These are phyloP conservation scores for Meriones psammophilus DNA, from an alignment of 2,797 vertebrate genomes.

Conservation along the genomic window DNA sequence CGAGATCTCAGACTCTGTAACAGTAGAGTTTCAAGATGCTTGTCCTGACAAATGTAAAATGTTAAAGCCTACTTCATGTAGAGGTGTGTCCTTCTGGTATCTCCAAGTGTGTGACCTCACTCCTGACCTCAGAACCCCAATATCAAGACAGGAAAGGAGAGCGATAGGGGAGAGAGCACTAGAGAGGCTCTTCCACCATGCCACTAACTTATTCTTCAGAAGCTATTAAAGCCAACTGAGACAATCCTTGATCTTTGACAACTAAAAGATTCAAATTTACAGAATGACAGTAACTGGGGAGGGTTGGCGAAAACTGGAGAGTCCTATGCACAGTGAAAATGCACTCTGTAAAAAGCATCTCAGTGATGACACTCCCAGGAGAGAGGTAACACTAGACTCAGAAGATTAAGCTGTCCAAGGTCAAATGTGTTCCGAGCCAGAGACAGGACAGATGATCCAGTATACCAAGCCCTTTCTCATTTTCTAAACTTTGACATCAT, in stretches of 20 bases:
- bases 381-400: background rate
- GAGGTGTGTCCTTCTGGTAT: no score
- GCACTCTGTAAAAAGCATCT: background rate
- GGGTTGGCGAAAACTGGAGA: background rate
- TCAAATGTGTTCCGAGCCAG: background rate
- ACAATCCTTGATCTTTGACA: constrained; percentile 14
- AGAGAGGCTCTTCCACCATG: background rate
- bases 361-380: background rate
- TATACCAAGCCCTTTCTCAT: background rate
- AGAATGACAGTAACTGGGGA: background rate
- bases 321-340: background rate
- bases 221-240: constrained; percentile 20
- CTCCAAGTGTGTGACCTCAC: background rate
- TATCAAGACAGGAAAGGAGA: background rate
- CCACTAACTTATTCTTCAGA: background rate
- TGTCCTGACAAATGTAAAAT: background rate
- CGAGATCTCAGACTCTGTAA: background rate
- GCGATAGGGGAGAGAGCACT: no score
- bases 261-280: background rate
- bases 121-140: background rate
- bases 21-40: background rate
- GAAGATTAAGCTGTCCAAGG: background rate
- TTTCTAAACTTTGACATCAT: constrained; percentile 28
- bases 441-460: background rate
- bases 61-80: background rate